Conservation (phyloP, 2,797 vertebrate species). For the Gallirallus australis region DNA sequence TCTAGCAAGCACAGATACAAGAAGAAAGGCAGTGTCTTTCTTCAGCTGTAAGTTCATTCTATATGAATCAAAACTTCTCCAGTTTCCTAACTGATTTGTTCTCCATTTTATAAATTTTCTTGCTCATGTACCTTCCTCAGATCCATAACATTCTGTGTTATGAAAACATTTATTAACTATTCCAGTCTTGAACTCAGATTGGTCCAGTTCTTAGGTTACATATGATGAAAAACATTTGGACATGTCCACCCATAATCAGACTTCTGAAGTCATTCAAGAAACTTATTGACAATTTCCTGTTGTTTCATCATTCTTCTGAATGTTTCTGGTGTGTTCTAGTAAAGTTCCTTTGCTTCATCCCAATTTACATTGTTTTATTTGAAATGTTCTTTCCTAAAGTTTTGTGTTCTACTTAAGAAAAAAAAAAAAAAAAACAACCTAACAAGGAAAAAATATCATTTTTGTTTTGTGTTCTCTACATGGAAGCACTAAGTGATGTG, state of each 20-base stretch:
- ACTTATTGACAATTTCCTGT: neutral
- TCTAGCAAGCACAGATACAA: neutral
- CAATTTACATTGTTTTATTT: neutral
- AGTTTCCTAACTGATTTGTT: neutral
- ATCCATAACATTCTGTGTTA: neutral
- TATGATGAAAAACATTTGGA: neutral
- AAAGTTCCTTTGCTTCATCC: neutral
- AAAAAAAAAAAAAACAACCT: rapidly evolving
- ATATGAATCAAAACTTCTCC: neutral
- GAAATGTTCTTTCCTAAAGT: neutral
- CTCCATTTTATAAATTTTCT: neutral
- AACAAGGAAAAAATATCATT: neutral
- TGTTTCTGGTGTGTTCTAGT: neutral
- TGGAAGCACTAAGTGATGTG: neutral
- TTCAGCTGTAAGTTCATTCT: neutral
- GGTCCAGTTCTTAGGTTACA: neutral
- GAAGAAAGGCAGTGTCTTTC: neutral
- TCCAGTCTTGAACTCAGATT: neutral
- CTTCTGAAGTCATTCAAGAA: neutral
- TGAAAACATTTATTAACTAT: neutral
- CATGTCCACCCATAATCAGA: neutral
- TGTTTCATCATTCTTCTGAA: neutral
- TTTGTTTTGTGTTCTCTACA: neutral
- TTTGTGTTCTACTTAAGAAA: neutral
- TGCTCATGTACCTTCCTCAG: neutral